Evolutionary conservation across 2,797 vertebrate genomes (phyloP).

Genomic region (Leptoclinus maculatus): DNA sequence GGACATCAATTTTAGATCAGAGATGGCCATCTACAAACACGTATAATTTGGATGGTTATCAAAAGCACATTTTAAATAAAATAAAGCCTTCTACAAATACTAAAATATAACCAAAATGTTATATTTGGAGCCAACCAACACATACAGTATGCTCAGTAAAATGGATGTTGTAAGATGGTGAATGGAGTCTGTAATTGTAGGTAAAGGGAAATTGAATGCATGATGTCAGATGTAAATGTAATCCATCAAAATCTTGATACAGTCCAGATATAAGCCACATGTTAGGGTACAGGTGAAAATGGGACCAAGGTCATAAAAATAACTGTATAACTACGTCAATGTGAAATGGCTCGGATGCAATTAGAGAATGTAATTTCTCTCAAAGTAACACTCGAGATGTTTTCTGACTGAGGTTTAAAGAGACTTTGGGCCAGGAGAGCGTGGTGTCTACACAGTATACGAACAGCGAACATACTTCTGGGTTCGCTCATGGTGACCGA

Average conservation of each 20-base stretch:
- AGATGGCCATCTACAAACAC: background rate
- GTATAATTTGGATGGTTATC: background rate
- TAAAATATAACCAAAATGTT: background rate
- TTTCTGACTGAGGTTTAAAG: background rate
- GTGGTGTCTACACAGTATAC: background rate
- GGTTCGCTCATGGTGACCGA: slow-evolving; percentile 95
- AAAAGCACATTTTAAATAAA: background rate
- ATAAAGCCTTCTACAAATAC: background rate
- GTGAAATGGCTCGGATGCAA: background rate
- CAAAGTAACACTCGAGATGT: background rate
- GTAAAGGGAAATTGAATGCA: background rate
- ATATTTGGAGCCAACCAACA: background rate
- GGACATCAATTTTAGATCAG: slow-evolving; percentile 11
- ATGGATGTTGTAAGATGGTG: background rate
- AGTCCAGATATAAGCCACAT: background rate
- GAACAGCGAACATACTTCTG: slow-evolving; percentile 80
- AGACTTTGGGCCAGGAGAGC: background rate
- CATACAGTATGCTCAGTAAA: background rate
- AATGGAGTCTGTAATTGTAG: background rate
- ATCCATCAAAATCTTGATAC: background rate
- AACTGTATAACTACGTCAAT: background rate
- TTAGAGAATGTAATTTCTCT: background rate
- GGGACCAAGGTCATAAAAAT: background rate
- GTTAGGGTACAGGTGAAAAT: background rate
- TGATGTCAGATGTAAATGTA: slow-evolving; percentile 3